phyloP scores from a whole-genome alignment of 1,140 invertebrate genomes.

The Rhopalosiphum maidis region DNA sequence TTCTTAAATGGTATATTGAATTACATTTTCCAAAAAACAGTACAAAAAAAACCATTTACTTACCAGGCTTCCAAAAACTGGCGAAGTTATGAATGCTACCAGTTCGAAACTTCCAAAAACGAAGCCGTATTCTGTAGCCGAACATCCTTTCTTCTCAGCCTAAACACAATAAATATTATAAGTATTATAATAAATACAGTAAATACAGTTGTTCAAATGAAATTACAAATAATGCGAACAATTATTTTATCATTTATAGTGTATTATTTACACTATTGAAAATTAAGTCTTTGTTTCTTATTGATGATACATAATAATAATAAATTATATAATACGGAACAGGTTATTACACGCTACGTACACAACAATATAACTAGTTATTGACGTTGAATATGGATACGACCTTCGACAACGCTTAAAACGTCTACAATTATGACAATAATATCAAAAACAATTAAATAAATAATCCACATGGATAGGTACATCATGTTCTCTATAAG shows the following conservation, averaged over 20 bases:
- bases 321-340: neutral
- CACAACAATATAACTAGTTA: neutral
- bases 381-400: neutral
- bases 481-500: neutral
- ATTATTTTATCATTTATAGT: neutral
- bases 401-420: neutral
- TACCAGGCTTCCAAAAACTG: slow-evolving; percentile 70
- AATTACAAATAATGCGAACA: neutral
- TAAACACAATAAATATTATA: slow-evolving; percentile 58
- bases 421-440: neutral
- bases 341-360: neutral
- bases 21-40: neutral
- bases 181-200: no score
- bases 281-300: neutral
- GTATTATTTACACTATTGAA: neutral
- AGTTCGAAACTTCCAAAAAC: slow-evolving; percentile 73
- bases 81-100: slow-evolving; percentile 68
- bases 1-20: neutral
- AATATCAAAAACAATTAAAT: neutral
- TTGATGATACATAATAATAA: neutral
- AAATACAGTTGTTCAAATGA: neutral
- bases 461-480: neutral
- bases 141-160: slow-evolving; percentile 68
- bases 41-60: slow-evolving; percentile 11
- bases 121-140: slow-evolving; percentile 68